Evolutionary conservation across 2,797 vertebrate species (phyloP), one percentile per base, ranked within the genome.

Genomic region (Micropoecilia bifurca): DNA sequence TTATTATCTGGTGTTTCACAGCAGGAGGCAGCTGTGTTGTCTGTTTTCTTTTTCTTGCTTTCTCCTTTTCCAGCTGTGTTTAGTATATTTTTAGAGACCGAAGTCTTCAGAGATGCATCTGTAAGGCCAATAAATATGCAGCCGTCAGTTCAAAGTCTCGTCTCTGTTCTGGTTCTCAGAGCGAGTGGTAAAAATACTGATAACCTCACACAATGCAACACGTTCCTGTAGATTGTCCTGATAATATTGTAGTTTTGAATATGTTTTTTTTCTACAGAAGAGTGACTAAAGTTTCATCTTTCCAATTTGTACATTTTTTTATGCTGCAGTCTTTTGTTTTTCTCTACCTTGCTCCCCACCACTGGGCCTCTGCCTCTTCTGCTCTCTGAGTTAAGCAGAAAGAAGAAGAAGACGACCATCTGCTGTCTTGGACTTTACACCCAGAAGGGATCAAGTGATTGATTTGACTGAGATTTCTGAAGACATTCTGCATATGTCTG

Each of bases 91-190:
- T 68, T 25, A 22, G 63, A 68, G 61, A 20, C 6, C 6, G 2
- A 36, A 39, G 7, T 68, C 63, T 41, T 68, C 66, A 69, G 41
- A 45, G 66, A 69, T 69, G 39, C 66, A 45, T 69, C 66, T 45
- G 10, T 22, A 45, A 45, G 41, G 22, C 41, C 41, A 14, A 45
- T 45, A n/a, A 69, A n/a, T 41, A 45, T n/a, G 66, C 25, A 68
- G 22, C 20, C 10, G 25, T 41, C 9, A 25, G 66, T 41, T 43
- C 33, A 39, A 66, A 66, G 18, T 66, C 61, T 20, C 36, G 0
- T 41, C 8, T 20, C 61, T 66, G 57, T 16, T 61, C n/a, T 59
- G 25, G 28, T 59, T 59, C 28, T 30, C 13, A 30, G 14, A 18
- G 28, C 1, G 18, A 9, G 14, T 39, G 61, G 20, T 39, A 68